phyloP scores from a whole-genome alignment of 2,888 invertebrate species.

The Pyrrhosoma nymphula region DNA sequence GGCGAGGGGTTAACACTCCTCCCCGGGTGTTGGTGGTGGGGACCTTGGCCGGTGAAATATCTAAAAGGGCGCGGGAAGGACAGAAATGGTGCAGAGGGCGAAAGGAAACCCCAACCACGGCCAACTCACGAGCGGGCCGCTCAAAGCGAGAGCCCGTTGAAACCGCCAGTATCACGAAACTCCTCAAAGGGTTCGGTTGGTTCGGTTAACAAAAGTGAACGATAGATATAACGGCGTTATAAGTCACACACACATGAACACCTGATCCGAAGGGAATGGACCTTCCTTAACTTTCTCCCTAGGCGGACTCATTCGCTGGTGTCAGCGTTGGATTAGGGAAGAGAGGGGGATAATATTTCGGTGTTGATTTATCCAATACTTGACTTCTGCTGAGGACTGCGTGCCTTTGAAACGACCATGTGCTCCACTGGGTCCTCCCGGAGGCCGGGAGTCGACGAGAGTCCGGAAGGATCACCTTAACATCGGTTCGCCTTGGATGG shows the following conservation, averaged over 20 bases:
- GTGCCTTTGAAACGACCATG: not conserved
- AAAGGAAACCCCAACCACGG: not conserved
- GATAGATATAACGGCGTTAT: not conserved
- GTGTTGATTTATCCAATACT: not conserved
- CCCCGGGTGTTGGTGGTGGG: not conserved
- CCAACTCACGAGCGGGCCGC: not conserved
- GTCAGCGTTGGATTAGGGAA: too few relatives aligned
- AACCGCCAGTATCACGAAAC: not conserved
- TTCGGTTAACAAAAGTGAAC: not conserved
- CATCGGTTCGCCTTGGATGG: not conserved
- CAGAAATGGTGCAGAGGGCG: slow-evolving; percentile 8
- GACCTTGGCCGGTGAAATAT: not conserved
- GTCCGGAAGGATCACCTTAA: not conserved
- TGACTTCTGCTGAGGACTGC: not conserved
- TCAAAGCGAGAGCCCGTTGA: not conserved
- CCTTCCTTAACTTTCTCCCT: too few relatives aligned
- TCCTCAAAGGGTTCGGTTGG: not conserved
- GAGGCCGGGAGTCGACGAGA: not conserved
- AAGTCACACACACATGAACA: too few relatives aligned
- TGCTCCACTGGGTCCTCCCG: not conserved
- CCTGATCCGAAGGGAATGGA: not conserved
- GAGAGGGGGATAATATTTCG: not conserved
- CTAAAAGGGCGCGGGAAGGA: slow-evolving; percentile 21
- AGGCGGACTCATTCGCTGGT: too few relatives aligned
- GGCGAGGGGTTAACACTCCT: not conserved